Evolutionary conservation across 2,797 vertebrate genomes (phyloP), one percentile per base, ranked within the genome.

Genomic region (Pipistrellus pipistrellus): DNA sequence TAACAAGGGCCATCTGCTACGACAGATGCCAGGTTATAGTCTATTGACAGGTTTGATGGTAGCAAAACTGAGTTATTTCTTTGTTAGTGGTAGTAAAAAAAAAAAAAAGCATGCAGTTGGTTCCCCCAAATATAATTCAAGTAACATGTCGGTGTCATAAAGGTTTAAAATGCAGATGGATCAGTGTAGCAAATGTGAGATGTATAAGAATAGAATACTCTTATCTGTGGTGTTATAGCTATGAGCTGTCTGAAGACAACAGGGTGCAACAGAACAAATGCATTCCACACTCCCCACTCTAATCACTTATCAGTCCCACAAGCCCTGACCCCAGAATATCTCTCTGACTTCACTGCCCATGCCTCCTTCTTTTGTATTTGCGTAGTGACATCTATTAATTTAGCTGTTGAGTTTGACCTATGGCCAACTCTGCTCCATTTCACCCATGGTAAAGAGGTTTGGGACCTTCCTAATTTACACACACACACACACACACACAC

Each of bases 11-110:
- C 84, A 78, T 85, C 41, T 85, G 64, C 41, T 92, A 35, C 32
- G 23, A 20, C 86, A 95, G 92, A 78, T 85, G 48, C 23, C 88
- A 91, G 7, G 32, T 30, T 91, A 46, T 71, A n/a, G 44, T 94
- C 68, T 71, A 75, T 25, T 51, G 80, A 46, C 21, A 93, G 46
- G 73, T 94, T 77, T 72, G 32, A 84, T 76, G 30, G 68, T 46
- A 72, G 57, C 14, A 80, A 4, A 82, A 91, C 30, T 59, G 73
- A 95, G 20, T 73, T 88, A 87, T 80, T 93, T 93, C 35, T 93
- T 75, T 93, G 64, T 62, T 83, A 92, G 30, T 1, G 64, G 57
- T 51, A 85, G 85, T 44, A 44, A 48, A 51, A 48, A 91, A 93
- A 86, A 48, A 91, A 93, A 86, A 77, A 62, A 62, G 18, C 73